Percentiles rank a stretch among this genome's conserved stretches.
phyloP scores from a whole-genome alignment of 2,113 vertebrate genomes.

The Elgaria multicarinata region DNA sequence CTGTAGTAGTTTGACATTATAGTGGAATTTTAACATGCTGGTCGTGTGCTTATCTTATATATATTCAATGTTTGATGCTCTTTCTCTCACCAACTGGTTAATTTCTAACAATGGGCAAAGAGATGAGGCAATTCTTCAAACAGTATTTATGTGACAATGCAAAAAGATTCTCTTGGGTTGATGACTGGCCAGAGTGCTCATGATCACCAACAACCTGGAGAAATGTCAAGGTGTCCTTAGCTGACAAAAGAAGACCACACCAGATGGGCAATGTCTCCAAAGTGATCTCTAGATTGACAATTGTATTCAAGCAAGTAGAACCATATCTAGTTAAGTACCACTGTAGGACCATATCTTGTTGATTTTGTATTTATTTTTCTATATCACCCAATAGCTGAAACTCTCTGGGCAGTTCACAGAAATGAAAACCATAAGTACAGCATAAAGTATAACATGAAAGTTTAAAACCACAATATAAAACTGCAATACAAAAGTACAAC shows the following conservation, averaged over 20 bases:
- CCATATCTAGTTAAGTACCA: too few relatives aligned
- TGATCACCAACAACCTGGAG: neutral
- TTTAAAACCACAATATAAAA: too few relatives aligned
- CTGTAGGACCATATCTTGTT: too few relatives aligned
- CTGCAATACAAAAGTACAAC: too few relatives aligned
- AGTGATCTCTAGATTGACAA: neutral
- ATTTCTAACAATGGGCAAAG: neutral
- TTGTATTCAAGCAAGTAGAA: neutral
- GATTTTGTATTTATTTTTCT: too few relatives aligned
- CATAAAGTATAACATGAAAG: too few relatives aligned
- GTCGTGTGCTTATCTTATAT: neutral
- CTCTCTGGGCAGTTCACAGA: too few relatives aligned
- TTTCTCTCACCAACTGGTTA: neutral
- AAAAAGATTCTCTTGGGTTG: neutral
- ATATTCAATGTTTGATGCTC: neutral
- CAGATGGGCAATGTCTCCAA: neutral
- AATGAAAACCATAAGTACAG: too few relatives aligned
- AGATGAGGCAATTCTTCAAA: neutral
- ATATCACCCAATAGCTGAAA: too few relatives aligned
- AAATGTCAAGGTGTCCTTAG: conserved; percentile 4
- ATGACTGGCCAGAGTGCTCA: neutral
- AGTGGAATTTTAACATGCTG: neutral
- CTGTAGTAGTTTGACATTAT: neutral
- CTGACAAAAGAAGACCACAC: neutral
- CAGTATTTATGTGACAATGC: neutral